Base-by-base conservation (phyloP, 2,888 invertebrate genomes). In the Andrena trimmerana region DNA sequence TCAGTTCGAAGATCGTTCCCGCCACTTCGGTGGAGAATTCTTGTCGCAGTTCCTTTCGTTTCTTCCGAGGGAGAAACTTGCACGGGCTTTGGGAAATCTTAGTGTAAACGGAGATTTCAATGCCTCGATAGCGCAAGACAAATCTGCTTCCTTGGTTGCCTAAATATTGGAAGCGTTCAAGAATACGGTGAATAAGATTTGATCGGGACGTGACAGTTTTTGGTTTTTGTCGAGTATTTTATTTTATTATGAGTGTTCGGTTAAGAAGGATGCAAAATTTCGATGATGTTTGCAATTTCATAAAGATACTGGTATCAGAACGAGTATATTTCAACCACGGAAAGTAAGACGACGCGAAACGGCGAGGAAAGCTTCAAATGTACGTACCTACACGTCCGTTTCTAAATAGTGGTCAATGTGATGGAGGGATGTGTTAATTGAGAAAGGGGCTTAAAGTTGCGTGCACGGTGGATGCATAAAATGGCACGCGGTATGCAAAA, bases 401-500 rank as follows among this genome's bases (percentile, higher is more conserved):
- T 16, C 68, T 54, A 54, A 24, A 54, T 33, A 16, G 68, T 54
- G 36, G 20, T 20, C 52, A 31, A 36, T 54, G n/a, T n/a, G n/a
- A 27, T 13, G 33, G 24, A 54, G 54, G 10, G 20, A 70, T 50
- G 76, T 66, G 60, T 69, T 75, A 60, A 50, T 66, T 60, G 76
- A 57, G 4, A 65, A 66, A 33, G 65, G 48, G 7, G 50, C 27
- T 60, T 66, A 57, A 66, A 66, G 29, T 60, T 33, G 29, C 59
- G 36, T 27, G 57, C 2, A 7, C 13, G 33, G 29, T n/a, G 10
- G 10, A 33, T 36, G 57, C 48, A 24, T 27, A 36, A 52, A 78
- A 78, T 65, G 48, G 33, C 29, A n/a, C 27, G 50, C 13, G 62
- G 63, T 57, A 78, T 78, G 76, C 24, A 75, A 78, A 75, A 36